Conservation (phyloP, 2,888 invertebrate species). For the Sinopyrophorus schimmeli region DNA sequence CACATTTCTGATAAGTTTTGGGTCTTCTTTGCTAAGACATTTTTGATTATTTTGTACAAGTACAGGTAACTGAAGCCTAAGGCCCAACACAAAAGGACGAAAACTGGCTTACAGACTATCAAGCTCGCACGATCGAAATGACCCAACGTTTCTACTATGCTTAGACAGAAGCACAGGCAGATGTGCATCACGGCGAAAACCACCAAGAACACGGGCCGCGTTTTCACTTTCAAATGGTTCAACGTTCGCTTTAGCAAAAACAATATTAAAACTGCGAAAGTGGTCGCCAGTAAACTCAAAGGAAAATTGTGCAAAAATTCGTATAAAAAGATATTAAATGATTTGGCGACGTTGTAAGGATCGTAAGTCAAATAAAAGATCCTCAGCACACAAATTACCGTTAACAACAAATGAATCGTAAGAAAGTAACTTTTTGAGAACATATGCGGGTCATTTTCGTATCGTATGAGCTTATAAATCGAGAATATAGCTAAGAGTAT, state of each 20-base stretch:
- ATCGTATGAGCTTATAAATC: slow-evolving; percentile 82
- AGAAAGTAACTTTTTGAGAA: slow-evolving; percentile 88
- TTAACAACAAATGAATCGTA: slow-evolving; percentile 79
- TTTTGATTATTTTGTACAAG: slow-evolving; percentile 76
- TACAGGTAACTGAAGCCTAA: slow-evolving; percentile 85
- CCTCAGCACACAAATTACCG: slow-evolving; percentile 78
- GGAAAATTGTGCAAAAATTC: slow-evolving; percentile 83
- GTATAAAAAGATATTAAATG: slow-evolving; percentile 76
- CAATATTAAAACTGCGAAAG: slow-evolving; percentile 84
- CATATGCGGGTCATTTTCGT: slow-evolving; percentile 83
- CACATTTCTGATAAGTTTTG: slow-evolving; percentile 80
- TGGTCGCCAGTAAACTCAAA: slow-evolving; percentile 84
- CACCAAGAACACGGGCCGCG: slow-evolving; percentile 75
- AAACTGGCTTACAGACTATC: slow-evolving; percentile 82
- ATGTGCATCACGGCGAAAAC: slow-evolving; percentile 79
- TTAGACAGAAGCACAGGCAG: slow-evolving; percentile 78
- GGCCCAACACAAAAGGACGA: slow-evolving; percentile 81
- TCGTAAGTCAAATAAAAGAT: slow-evolving; percentile 90
- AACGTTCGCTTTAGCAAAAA: slow-evolving; percentile 82
- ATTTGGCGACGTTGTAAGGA: slow-evolving; percentile 85
- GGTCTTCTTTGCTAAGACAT: slow-evolving; percentile 73
- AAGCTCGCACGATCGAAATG: slow-evolving; percentile 56
- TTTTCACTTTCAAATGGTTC: slow-evolving; percentile 67
- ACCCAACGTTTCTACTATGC: slow-evolving; percentile 69
- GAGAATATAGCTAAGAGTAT: slow-evolving; percentile 82